phyloP scores from a whole-genome alignment of 2,888 invertebrate genomes.

The Phorcus lineatus region DNA sequence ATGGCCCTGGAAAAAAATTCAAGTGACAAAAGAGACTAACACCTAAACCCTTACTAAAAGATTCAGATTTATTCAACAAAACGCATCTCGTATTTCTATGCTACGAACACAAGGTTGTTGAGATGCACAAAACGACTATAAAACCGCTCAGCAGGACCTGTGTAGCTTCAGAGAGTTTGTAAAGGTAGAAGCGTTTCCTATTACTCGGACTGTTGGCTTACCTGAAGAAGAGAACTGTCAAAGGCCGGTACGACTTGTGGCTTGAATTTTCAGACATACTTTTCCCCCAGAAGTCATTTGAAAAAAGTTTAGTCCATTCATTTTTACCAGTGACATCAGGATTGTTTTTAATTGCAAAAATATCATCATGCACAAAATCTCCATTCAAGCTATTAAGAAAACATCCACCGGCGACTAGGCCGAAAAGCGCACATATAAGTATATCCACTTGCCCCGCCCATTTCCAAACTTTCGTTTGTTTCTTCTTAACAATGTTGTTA shows the following conservation, averaged over 20 bases:
- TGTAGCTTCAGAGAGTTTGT: not conserved
- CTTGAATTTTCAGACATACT: conserved; percentile 88
- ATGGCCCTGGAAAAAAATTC: too few species aligned
- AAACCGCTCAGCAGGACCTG: not conserved
- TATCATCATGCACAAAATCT: conserved; percentile 92
- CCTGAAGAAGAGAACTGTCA: conserved; percentile 90
- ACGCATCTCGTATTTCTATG: too few species aligned
- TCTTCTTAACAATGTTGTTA: conserved; percentile 26
- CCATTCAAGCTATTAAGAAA: conserved; percentile 61
- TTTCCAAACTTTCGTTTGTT: not conserved
- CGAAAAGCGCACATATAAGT: not conserved
- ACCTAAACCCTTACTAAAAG: too few species aligned
- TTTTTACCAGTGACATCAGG: conserved; percentile 84
- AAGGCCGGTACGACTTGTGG: conserved; percentile 91
- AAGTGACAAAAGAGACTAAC: too few species aligned
- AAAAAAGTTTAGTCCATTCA: conserved; percentile 45
- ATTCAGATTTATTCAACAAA: too few species aligned
- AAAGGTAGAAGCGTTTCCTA: conserved; percentile 40
- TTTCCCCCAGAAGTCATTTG: conserved; percentile 90
- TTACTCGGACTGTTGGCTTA: conserved; percentile 76
- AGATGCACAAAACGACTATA: too few species aligned
- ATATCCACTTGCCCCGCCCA: not conserved
- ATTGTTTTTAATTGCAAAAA: conserved; percentile 88
- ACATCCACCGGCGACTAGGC: conserved; percentile 45
- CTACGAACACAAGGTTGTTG: too few species aligned